phyloP scores from a whole-genome alignment of 1,140 invertebrate genomes.

The Globodera ellingtonae region DNA sequence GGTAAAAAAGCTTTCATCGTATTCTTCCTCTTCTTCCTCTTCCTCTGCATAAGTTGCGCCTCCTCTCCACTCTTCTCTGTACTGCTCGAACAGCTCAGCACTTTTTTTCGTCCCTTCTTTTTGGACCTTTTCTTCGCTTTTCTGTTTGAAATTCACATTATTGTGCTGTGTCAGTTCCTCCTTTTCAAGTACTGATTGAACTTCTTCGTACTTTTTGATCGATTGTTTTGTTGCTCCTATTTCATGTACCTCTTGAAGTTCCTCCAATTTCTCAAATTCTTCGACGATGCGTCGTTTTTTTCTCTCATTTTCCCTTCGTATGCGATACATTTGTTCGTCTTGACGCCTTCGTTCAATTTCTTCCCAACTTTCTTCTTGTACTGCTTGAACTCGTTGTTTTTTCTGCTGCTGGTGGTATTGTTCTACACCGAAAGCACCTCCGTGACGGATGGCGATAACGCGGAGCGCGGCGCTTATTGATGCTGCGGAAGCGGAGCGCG shows the following conservation, averaged over 20 bases:
- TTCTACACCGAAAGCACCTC: background rate
- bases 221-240: background rate
- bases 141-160: background rate
- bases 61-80: conserved; percentile 6
- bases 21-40: conserved; percentile 36
- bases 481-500: background rate
- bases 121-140: background rate
- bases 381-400: background rate
- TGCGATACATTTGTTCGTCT: background rate
- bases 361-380: background rate
- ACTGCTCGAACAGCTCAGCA: conserved; percentile 9
- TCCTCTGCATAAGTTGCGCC: conserved; percentile 14
- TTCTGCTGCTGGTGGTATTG: background rate
- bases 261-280: background rate
- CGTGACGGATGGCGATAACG: background rate
- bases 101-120: background rate
- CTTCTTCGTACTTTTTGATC: background rate
- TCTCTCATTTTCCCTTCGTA: background rate
- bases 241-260: background rate
- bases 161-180: background rate
- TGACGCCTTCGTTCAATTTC: background rate
- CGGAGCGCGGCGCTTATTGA: background rate
- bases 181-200: background rate
- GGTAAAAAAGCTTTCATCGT: conserved; percentile 30
- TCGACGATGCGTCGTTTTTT: background rate